Base-by-base conservation (phyloP, 2,888 invertebrate genomes). In the Erebia aethiops region DNA sequence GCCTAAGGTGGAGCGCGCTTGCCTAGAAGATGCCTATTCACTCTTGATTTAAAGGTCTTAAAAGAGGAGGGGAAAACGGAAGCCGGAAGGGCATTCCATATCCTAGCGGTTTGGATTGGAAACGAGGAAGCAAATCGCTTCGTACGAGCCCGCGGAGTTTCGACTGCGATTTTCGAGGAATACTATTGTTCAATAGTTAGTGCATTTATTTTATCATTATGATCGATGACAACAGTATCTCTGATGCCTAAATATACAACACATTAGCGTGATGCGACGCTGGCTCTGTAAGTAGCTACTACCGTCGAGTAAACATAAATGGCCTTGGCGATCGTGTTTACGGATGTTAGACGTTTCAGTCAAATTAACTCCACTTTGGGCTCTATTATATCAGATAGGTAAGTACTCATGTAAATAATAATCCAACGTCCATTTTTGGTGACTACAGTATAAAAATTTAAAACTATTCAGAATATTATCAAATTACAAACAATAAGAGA, bases 281-380 rank as follows among this genome's bases (percentile, higher is more conserved):
- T 63, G 14, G 61, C 68, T 69, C 58, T 65, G 64, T 43, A 67
- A 54, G 61, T 72, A 74, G 58, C 58, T 67, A 71, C 69, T 68
- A 72, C 65, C 81, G 82, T 82, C 75, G 79, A 80, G 86, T 90
- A 89, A 89, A 91, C 87, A 89, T 76, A 73, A 75, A 73, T 82
- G 90, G 78, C 91, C 91, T 91, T 91, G 89, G 79, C 80, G 80
- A 77, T 72, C 75, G 81, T 90, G 90, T 90, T 90, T 90, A 89
- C 89, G 87, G 86, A 90, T 86, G 82, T 82, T 82, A 81, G 82
- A 82, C 81, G 81, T 78, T 83, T 88, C 87, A 84, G 82, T 83
- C 83, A 86, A 87, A 85, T 85, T 80, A 83, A 51, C 26, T 54
- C n/a, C 16, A n/a, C 26, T 52, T 26, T 57, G 14, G 52, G 26